phyloP scores from a whole-genome alignment of 2,797 vertebrate genomes.

The Acridotheres tristis region DNA sequence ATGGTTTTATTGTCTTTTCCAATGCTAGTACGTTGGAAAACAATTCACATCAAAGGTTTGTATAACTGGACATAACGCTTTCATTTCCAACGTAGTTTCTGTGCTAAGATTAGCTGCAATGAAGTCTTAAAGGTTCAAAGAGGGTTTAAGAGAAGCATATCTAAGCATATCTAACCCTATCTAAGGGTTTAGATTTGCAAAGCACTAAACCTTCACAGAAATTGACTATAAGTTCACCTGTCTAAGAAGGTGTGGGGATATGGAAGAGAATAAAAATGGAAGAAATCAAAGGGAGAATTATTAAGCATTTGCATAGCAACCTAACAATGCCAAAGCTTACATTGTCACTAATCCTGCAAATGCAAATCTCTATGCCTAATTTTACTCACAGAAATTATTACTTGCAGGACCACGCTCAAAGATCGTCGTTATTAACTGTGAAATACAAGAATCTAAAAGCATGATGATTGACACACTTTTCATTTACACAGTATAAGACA shows the following conservation, averaged over 20 bases:
- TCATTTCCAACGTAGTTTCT: background rate
- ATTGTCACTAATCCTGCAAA: background rate
- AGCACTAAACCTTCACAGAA: background rate
- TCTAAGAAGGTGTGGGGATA: background rate
- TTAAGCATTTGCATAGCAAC: background rate
- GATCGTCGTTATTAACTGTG: background rate
- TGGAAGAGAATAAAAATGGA: background rate
- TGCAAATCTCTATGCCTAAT: background rate
- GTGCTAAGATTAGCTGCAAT: background rate
- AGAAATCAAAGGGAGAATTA: background rate
- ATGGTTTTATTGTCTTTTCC: background rate
- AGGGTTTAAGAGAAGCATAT: background rate
- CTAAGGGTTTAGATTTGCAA: background rate
- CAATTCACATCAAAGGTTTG: background rate
- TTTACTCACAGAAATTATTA: background rate
- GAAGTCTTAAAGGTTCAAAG: background rate
- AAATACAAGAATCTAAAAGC: constrained; percentile 7
- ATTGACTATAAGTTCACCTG: background rate
- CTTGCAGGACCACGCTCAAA: background rate
- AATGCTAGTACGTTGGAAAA: background rate
- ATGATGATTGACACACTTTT: background rate
- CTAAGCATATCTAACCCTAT: background rate
- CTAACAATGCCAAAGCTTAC: background rate
- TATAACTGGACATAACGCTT: background rate
- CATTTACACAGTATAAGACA: background rate